phyloP scores from a whole-genome alignment of 2,888 invertebrate species.

The Lepetodrilus schrolli region DNA sequence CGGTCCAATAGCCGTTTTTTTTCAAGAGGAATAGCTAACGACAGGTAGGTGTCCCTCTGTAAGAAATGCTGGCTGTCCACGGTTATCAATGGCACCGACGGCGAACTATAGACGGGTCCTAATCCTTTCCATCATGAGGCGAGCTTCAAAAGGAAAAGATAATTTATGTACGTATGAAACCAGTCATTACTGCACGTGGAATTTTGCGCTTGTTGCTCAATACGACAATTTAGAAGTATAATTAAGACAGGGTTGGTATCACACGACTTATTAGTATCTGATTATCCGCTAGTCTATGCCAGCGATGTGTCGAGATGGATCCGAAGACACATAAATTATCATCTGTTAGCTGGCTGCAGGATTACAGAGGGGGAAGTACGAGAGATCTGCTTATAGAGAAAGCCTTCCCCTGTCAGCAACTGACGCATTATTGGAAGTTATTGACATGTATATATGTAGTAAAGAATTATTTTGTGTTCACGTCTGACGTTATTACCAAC shows the following conservation, averaged over 20 bases:
- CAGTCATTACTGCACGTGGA: neutral
- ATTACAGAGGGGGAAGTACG: neutral
- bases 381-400: neutral
- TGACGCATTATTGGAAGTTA: neutral
- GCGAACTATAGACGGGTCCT: neutral
- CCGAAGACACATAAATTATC: constrained; percentile 6
- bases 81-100: neutral
- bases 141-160: neutral
- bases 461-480: too few species aligned
- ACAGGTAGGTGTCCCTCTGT: constrained; percentile 6
- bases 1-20: too few species aligned
- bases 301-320: too few species aligned
- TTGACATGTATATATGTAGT: too few species aligned
- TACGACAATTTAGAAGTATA: neutral
- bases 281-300: neutral
- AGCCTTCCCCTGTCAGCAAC: neutral
- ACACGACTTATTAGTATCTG: constrained; percentile 1
- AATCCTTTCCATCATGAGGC: neutral
- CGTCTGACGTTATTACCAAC: too few species aligned
- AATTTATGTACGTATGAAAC: neutral
- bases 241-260: constrained; percentile 5
- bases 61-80: neutral
- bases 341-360: neutral
- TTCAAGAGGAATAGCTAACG: too few species aligned
- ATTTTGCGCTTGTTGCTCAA: constrained; percentile 25